Evolutionary conservation across 2,797 vertebrate species (phyloP).

Genomic region (Xenentodon cancila): DNA sequence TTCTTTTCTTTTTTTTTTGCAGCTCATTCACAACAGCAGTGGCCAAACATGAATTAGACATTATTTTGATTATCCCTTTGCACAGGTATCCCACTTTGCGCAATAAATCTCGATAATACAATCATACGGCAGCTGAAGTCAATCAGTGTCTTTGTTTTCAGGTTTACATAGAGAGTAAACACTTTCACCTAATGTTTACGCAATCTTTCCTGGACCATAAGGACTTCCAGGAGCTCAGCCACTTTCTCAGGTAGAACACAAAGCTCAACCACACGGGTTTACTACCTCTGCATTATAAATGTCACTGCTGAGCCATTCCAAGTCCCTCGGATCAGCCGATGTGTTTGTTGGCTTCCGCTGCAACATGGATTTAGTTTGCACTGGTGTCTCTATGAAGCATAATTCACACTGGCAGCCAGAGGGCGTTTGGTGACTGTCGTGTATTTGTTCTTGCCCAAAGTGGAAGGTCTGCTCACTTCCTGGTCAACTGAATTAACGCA

Average conservation of each 20-base stretch:
- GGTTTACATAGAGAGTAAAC: slow-evolving; percentile 92
- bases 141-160: slow-evolving; percentile 54
- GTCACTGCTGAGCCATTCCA: slow-evolving; percentile 44
- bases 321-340: slow-evolving; percentile 44
- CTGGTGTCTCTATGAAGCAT: slow-evolving; percentile 56
- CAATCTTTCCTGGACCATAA: slow-evolving; percentile 95
- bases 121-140: not conserved
- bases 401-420: slow-evolving; percentile 64
- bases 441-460: slow-evolving; percentile 50
- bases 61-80: slow-evolving; percentile 19
- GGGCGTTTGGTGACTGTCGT: slow-evolving; percentile 48
- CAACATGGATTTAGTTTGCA: slow-evolving; percentile 69
- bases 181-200: slow-evolving; percentile 98
- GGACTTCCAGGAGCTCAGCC: slow-evolving; percentile 97
- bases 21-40: slow-evolving; percentile 10
- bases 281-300: slow-evolving; percentile 54
- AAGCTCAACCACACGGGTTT: slow-evolving; percentile 9
- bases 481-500: slow-evolving; percentile 97
- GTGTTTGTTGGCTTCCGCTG: slow-evolving; percentile 68
- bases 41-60: not conserved
- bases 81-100: not conserved
- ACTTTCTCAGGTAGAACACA: slow-evolving; percentile 91
- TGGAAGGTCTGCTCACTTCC: slow-evolving; percentile 58
- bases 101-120: no score
- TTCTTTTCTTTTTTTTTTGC: not conserved